phyloP scores from a whole-genome alignment of 2,113 vertebrate species.

The Uria aalge region DNA sequence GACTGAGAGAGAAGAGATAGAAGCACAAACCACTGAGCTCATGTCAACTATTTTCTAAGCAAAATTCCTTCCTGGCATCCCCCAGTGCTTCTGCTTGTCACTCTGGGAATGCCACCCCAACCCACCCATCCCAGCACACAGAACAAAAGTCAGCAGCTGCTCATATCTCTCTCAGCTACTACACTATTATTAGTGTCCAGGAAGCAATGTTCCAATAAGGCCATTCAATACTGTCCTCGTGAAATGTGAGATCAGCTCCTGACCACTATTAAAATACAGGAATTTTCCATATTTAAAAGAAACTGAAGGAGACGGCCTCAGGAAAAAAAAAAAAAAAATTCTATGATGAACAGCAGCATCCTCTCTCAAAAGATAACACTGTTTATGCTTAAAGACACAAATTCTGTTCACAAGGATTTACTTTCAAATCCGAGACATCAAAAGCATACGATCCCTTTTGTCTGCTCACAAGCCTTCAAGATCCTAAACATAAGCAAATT shows the following conservation, averaged over 20 bases:
- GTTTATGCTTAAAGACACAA: not conserved
- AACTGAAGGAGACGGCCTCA: not conserved
- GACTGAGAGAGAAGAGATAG: not conserved
- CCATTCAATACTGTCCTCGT: not conserved
- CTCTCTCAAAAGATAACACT: not conserved
- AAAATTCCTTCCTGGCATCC: conserved; percentile 5
- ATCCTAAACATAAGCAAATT: not conserved
- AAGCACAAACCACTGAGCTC: not conserved
- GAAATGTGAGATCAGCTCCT: not conserved
- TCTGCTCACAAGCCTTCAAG: not conserved
- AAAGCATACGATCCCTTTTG: not conserved
- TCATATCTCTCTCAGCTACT: conserved; percentile 48
- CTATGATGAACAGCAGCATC: not conserved
- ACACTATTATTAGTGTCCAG: conserved; percentile 72
- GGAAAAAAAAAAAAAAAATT: not conserved
- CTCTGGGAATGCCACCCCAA: conserved; percentile 54
- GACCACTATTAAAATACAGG: not conserved
- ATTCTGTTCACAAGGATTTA: not conserved
- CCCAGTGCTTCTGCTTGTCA: not conserved
- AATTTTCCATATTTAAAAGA: not conserved
- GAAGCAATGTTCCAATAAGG: conserved; percentile 61
- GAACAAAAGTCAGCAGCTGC: conserved; percentile 52
- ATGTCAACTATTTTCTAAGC: not conserved
- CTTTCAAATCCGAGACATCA: not conserved
- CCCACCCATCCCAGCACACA: conserved; percentile 41